phyloP scores from a whole-genome alignment of 1,140 invertebrate species.

The Coptotermes formosanus region DNA sequence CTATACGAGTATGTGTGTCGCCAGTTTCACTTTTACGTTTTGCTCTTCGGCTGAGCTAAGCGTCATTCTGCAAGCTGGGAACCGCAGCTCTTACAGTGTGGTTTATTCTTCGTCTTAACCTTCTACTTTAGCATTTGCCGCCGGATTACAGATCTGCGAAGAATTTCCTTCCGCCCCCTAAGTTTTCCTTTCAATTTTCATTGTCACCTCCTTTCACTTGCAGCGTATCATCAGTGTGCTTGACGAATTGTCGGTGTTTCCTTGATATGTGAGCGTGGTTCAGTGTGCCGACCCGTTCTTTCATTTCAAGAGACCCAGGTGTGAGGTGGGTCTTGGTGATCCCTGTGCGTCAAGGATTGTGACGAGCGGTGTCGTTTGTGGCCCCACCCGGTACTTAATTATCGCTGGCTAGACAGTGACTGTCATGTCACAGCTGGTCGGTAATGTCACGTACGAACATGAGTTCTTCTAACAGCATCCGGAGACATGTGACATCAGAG shows the following conservation, averaged over 20 bases:
- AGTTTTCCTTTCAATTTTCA: background rate
- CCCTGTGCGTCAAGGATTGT: background rate
- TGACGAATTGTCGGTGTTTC: constrained; percentile 1
- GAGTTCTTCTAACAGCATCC: background rate
- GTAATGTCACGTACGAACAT: background rate
- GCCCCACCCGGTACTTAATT: constrained; percentile 16
- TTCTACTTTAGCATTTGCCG: background rate
- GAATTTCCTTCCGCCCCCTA: background rate
- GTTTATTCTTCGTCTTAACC: background rate
- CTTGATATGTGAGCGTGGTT: background rate
- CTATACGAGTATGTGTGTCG: too few relatives aligned
- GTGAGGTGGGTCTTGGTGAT: background rate
- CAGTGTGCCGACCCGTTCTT: background rate
- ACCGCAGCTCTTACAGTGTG: background rate
- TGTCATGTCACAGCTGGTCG: constrained; percentile 5
- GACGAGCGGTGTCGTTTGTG: background rate
- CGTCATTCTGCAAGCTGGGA: too few relatives aligned
- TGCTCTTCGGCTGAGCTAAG: too few relatives aligned
- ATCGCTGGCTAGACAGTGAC: background rate
- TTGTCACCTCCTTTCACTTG: background rate
- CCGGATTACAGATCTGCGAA: background rate
- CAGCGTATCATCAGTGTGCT: background rate
- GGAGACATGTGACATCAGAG: background rate
- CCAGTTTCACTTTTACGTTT: too few relatives aligned
- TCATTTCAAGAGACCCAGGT: background rate